Evolutionary conservation across 2,113 vertebrate genomes (phyloP).

Genomic region (Polyodon spathula): DNA sequence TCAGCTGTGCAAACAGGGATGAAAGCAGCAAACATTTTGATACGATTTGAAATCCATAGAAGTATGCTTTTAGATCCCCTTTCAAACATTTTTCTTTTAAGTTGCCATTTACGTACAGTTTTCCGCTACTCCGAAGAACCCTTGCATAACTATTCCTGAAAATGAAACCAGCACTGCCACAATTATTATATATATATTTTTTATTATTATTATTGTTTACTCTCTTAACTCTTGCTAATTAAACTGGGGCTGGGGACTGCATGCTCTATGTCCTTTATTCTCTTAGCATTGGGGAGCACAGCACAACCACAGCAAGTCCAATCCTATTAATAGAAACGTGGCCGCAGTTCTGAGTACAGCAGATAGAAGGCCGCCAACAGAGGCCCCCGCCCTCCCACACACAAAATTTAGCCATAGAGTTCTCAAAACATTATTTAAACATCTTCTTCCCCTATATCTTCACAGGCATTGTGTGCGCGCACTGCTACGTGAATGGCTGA

Average conservation of each 20-base stretch:
- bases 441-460: no score
- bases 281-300: neutral
- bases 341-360: no score
- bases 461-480: no score
- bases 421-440: no score
- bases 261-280: conserved; percentile 1
- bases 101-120: neutral
- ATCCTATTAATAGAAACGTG: conserved; percentile 11
- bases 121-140: conserved; percentile 1
- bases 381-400: no score
- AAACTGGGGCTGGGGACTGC: conserved; percentile 7
- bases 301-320: conserved; percentile 2
- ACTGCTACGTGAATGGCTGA: no score
- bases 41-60: neutral
- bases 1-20: no score
- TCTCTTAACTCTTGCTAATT: neutral
- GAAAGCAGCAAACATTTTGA: no score
- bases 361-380: no score
- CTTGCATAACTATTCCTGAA: conserved; percentile 11
- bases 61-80: neutral
- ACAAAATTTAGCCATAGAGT: no score
- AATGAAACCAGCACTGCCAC: neutral
- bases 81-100: neutral
- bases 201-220: no score
- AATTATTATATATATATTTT: no score